Conservation (phyloP, 1,140 invertebrate species). For the Gryllus bimaculatus region DNA sequence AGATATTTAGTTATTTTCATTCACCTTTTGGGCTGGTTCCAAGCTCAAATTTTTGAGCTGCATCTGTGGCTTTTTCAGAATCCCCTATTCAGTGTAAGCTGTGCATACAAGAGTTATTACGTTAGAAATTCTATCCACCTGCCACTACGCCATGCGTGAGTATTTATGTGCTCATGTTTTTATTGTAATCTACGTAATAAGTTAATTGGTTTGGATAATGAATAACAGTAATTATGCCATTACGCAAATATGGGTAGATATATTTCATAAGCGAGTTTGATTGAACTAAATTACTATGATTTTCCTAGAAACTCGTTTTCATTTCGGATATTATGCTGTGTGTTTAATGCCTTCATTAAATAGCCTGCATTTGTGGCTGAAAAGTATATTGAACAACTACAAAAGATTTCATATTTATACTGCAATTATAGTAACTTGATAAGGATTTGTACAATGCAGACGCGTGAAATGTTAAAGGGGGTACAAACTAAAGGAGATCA, state of each 20-base stretch:
- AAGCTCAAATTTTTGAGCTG: no score
- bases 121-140: background rate
- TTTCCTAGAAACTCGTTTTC: background rate
- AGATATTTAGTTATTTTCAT: no score
- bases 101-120: background rate
- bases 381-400: background rate
- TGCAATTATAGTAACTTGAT: background rate
- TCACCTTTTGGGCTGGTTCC: no score
- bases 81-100: background rate
- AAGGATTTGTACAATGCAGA: background rate
- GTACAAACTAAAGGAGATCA: no score
- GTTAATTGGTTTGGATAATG: background rate
- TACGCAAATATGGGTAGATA: background rate
- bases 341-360: background rate
- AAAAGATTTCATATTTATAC: background rate
- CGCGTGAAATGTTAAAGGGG: background rate
- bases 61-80: no score
- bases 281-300: background rate
- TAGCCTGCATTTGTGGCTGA: background rate
- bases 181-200: background rate
- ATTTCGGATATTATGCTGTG: background rate
- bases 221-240: background rate
- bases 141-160: background rate
- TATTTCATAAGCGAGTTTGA: background rate
- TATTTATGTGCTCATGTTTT: background rate